Percentiles rank a stretch among this genome's conserved stretches.
These are phyloP conservation scores for Myioborus miniatus DNA, from an alignment of 2,797 vertebrate genomes.

Conservation along the genomic window DNA sequence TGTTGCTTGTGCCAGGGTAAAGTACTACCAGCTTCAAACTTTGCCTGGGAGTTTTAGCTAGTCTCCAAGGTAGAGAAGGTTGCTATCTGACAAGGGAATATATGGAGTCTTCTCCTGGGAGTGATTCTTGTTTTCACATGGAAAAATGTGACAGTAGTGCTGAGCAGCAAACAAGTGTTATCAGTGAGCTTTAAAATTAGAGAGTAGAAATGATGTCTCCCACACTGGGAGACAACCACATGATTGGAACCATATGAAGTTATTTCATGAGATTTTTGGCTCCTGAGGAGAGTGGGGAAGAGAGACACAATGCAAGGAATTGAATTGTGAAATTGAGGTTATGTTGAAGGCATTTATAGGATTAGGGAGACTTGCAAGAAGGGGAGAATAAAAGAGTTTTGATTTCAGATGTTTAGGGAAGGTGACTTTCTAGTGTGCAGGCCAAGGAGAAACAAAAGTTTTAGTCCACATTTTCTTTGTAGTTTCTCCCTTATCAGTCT, in stretches of 20 bases:
- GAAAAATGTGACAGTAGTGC: not conserved
- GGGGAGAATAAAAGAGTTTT: not conserved
- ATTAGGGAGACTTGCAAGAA: not conserved
- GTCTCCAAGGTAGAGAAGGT: not conserved
- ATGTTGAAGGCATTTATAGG: not conserved
- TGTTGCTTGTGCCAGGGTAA: not conserved
- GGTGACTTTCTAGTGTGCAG: not conserved
- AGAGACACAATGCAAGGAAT: not conserved
- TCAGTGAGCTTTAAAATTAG: not conserved
- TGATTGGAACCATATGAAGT: not conserved
- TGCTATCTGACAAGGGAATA: not conserved
- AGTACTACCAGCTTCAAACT: not conserved
- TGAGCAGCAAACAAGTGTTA: not conserved
- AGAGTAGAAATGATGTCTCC: not conserved
- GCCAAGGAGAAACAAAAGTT: not conserved
- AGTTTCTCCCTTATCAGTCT: not conserved
- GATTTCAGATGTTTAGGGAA: not conserved
- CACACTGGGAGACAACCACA: not conserved
- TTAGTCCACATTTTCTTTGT: not conserved
- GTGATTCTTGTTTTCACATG: not conserved
- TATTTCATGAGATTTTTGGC: not conserved
- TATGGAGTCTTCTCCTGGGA: not conserved
- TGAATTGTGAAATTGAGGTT: slow-evolving; percentile 4
- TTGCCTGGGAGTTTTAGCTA: not conserved
- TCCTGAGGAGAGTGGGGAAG: not conserved